phyloP scores from a whole-genome alignment of 2,113 vertebrate species.

The Dissostichus mawsoni region DNA sequence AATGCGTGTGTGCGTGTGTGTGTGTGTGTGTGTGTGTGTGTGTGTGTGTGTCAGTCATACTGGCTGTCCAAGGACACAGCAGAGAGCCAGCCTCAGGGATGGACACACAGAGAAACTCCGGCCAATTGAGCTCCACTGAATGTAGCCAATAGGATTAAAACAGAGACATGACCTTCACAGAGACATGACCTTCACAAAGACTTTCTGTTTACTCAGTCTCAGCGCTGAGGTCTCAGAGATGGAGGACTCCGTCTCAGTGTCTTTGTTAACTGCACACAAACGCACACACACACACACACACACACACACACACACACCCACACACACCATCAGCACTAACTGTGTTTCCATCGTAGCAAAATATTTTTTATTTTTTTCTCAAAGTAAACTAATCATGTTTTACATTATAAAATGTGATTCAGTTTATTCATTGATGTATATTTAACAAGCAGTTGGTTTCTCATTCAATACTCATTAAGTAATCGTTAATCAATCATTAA shows the following conservation, averaged over 20 bases:
- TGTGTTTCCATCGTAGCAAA: too few species aligned
- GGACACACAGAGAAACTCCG: constrained; percentile 36
- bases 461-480: too few species aligned
- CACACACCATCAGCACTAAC: too few species aligned
- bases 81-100: constrained; percentile 52
- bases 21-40: neutral
- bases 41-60: constrained; percentile 8
- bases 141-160: constrained; percentile 65
- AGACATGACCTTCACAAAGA: constrained; percentile 64
- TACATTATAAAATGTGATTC: too few species aligned
- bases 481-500: too few species aligned
- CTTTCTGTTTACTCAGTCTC: constrained; percentile 34
- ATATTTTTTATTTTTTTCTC: too few species aligned
- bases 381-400: too few species aligned
- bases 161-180: constrained; percentile 66
- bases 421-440: too few species aligned
- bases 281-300: too few species aligned
- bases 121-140: constrained; percentile 39
- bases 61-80: constrained; percentile 67
- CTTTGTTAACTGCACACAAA: neutral
- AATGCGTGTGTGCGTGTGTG: constrained; percentile 32
- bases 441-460: too few species aligned
- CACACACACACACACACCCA: too few species aligned
- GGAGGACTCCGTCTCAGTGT: constrained; percentile 7
- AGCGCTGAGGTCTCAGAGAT: constrained; percentile 22